These are phyloP conservation scores for Monochamus alternatus DNA, from an alignment of 2,888 invertebrate genomes.

Conservation along the genomic window DNA sequence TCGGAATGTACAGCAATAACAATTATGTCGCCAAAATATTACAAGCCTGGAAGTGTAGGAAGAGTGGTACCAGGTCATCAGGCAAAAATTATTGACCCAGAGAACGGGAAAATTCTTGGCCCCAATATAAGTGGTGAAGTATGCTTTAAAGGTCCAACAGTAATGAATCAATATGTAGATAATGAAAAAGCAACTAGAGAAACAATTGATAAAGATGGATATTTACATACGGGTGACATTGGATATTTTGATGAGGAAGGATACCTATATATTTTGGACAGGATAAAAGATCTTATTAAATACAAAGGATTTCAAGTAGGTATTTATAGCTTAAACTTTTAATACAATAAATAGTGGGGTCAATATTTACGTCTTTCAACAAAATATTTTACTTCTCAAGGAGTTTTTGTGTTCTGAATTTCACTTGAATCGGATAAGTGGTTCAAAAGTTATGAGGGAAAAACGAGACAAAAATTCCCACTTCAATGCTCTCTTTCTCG, in stretches of 20 bases:
- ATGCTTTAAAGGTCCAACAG: constrained; percentile 84
- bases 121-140: constrained; percentile 85
- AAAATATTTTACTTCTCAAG: no score
- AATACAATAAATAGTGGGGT: no score
- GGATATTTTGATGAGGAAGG: constrained; percentile 87
- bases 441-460: no score
- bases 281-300: constrained; percentile 93
- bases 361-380: no score
- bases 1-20: constrained; percentile 77
- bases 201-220: constrained; percentile 83
- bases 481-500: no score
- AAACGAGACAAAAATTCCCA: no score
- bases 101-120: constrained; percentile 76
- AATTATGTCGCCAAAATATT: constrained; percentile 63
- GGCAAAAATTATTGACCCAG: constrained; percentile 77
- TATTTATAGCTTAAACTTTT: not conserved
- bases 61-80: constrained; percentile 75
- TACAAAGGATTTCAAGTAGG: constrained; percentile 90
- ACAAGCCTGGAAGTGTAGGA: constrained; percentile 78
- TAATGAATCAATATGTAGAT: constrained; percentile 85
- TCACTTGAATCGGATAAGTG: no score
- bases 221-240: constrained; percentile 87
- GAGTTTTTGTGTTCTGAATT: no score
- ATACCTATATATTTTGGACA: constrained; percentile 88
- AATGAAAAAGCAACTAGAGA: constrained; percentile 78